Conservation (phyloP, 2,113 vertebrate genomes). For the Strigops habroptila region DNA sequence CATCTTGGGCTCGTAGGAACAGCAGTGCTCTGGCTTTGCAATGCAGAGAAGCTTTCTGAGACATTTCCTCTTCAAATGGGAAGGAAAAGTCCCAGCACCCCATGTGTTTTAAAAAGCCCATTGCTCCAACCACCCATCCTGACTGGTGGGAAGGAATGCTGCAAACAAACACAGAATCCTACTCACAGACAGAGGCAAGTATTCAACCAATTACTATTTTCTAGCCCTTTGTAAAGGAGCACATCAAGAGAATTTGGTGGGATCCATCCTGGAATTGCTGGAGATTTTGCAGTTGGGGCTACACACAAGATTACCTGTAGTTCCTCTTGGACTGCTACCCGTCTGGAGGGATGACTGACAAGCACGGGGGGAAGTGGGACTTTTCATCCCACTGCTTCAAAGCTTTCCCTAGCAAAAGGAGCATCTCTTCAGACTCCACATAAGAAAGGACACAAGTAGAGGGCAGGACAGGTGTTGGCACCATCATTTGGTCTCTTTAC, state of each 20-base stretch:
- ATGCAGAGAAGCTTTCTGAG: neutral
- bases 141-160: neutral
- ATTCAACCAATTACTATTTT: accelerated
- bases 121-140: neutral
- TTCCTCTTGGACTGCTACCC: accelerated
- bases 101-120: accelerated
- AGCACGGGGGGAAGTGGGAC: accelerated
- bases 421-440: neutral
- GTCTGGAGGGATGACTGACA: neutral
- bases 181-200: neutral
- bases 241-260: neutral
- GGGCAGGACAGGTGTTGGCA: neutral
- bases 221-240: neutral
- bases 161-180: accelerated
- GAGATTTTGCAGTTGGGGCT: accelerated
- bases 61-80: neutral
- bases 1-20: conserved; percentile 48
- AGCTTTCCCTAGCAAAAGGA: neutral
- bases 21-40: neutral
- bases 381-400: neutral
- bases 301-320: accelerated
- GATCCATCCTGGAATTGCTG: neutral
- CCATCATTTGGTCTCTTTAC: neutral
- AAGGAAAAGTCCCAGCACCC: neutral
- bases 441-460: accelerated